A percentile compares a stretch with the other conserved stretches of the same genome.
phyloP scores from a whole-genome alignment of 2,888 invertebrate genomes.

The Priocnemis perturbator region DNA sequence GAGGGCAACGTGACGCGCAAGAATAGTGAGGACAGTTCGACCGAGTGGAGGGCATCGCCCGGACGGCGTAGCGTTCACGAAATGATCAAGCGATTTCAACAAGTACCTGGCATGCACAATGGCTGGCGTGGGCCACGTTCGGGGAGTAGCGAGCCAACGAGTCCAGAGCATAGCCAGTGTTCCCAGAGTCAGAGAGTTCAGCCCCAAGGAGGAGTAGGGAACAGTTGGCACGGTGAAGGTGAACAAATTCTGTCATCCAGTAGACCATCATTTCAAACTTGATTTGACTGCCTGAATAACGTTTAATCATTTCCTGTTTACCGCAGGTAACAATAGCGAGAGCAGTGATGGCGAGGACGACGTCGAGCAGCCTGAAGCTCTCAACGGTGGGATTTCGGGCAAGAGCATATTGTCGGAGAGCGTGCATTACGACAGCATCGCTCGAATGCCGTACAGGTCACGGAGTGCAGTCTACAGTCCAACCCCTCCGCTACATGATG shows the following conservation, averaged over 20 bases:
- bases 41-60: slow-evolving; percentile 59
- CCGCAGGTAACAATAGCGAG: slow-evolving; percentile 65
- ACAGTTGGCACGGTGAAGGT: slow-evolving; percentile 63
- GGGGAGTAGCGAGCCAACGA: slow-evolving; percentile 62
- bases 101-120: slow-evolving; percentile 67
- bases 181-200: slow-evolving; percentile 63
- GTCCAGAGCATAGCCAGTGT: slow-evolving; percentile 63
- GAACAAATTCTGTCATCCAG: slow-evolving; percentile 23
- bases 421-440: slow-evolving; percentile 66
- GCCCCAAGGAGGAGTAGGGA: slow-evolving; percentile 61
- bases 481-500: slow-evolving; percentile 76
- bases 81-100: slow-evolving; percentile 72
- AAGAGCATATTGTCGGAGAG: slow-evolving; percentile 56
- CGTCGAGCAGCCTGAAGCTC: slow-evolving; percentile 55
- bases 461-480: slow-evolving; percentile 77
- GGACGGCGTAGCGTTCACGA: slow-evolving; percentile 71
- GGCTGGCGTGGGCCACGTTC: slow-evolving; percentile 63
- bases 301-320: neutral
- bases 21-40: slow-evolving; percentile 53
- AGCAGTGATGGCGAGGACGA: slow-evolving; percentile 69
- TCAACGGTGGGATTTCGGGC: slow-evolving; percentile 53
- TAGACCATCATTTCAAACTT: no score
- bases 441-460: slow-evolving; percentile 72
- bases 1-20: slow-evolving; percentile 49
- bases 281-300: no score